Percentiles rank a stretch among this genome's conserved stretches.
Conservation (phyloP, 2,113 vertebrate species). For the Ageneiosus marmoratus region DNA sequence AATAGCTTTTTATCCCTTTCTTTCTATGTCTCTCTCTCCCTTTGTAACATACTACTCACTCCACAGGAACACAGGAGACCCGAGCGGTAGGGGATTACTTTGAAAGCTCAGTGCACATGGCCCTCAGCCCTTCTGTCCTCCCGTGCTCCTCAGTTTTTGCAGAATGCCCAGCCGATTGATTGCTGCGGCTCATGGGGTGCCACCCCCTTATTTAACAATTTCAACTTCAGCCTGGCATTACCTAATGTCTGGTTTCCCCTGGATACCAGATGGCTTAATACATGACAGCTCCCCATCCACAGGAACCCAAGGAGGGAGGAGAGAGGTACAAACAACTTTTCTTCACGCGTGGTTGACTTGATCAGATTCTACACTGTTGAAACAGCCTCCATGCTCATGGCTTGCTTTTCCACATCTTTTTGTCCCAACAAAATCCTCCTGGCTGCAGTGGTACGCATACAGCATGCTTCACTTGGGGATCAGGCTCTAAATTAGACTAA, state of each 20-base stretch:
- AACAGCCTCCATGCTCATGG: conserved; percentile 4
- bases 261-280: conserved; percentile 90
- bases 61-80: conserved; percentile 32
- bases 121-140: conserved; percentile 28
- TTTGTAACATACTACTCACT: conserved; percentile 36
- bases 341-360: conserved; percentile 82
- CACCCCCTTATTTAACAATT: conserved; percentile 82
- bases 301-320: conserved; percentile 59
- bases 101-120: conserved; percentile 19
- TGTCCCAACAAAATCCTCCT: conserved; percentile 21
- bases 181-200: conserved; percentile 59
- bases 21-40: conserved; percentile 29
- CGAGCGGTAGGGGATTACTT: conserved; percentile 28
- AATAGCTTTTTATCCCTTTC: conserved; percentile 37
- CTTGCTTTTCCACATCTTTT: neutral
- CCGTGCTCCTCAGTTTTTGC: conserved; percentile 11
- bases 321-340: conserved; percentile 78
- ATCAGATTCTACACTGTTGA: conserved; percentile 69
- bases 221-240: conserved; percentile 90
- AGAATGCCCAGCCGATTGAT: conserved; percentile 69
- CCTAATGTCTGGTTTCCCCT: conserved; percentile 93
- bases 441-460: conserved; percentile 60
- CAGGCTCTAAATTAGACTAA: conserved; percentile 97
- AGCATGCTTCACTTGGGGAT: conserved; percentile 93
- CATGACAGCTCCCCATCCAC: conserved; percentile 77